These are phyloP conservation scores for Porites rus DNA, from an alignment of 92 coral and sea anemone genomes.

Conservation along the genomic window DNA sequence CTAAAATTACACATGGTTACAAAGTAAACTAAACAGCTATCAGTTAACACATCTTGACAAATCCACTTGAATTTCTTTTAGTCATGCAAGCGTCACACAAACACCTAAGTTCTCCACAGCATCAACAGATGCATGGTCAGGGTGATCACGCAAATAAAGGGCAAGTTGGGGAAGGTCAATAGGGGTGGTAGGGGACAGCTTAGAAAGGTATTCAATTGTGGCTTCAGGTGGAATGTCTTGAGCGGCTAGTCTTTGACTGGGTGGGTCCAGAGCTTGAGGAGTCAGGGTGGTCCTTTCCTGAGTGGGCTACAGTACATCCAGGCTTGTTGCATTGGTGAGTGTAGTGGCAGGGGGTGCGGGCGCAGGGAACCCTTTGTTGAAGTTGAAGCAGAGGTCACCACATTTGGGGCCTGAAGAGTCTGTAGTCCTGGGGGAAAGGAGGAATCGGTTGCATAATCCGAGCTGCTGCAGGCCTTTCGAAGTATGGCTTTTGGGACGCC, in stretches of 20 bases:
- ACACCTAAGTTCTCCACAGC: too few species aligned
- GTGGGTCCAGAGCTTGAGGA: too few species aligned
- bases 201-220: background rate
- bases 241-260: background rate
- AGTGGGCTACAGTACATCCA: background rate
- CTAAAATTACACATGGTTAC: too few species aligned
- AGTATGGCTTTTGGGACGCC: too few species aligned
- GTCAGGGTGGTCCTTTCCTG: background rate
- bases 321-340: conserved; percentile 19
- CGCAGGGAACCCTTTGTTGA: conserved; percentile 10
- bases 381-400: background rate
- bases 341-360: conserved; percentile 13
- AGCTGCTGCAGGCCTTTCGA: too few species aligned
- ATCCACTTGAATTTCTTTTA: too few species aligned
- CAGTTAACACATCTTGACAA: too few species aligned
- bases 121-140: background rate
- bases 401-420: too few species aligned
- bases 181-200: background rate
- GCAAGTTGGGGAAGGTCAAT: background rate
- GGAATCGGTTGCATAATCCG: background rate
- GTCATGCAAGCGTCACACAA: too few species aligned
- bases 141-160: background rate
- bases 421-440: background rate
- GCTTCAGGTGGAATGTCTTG: conserved; percentile 4
- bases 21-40: too few species aligned